Base-by-base conservation (phyloP, 2,113 vertebrate species). In the Grammatotria lemairii region DNA sequence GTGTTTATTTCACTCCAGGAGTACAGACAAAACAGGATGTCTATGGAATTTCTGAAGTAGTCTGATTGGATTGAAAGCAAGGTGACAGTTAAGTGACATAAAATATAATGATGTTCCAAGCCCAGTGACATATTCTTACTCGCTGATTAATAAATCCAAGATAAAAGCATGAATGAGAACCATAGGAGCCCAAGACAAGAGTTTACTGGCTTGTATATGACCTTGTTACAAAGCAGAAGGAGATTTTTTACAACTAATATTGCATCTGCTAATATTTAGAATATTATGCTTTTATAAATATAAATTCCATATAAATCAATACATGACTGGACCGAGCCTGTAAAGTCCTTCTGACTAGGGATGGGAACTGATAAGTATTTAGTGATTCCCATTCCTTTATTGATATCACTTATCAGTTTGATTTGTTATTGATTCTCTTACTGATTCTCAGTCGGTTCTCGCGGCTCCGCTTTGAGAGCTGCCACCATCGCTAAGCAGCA, bases 11-110 rank as follows among this genome's bases (percentile, higher is more conserved):
- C 90, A 93, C 87, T 85, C 78, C 80, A 16, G 83, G 53, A 63
- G n/a, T 81, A 81, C 80, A 95, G 92, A 93, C 89, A 88, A 94
- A 95, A 95, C 93, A 93, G 89, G 85, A 92, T 21, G 87, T 87
- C 87, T 11, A 26, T n/a, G 2, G 84, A 70, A 81, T 65, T 82
- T 89, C 82, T 86, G 85, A 70, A 85, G 83, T 11, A 17, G 45
- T 51, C 4, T 87, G 91, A 93, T 92, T 92, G 60, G 63, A 93
- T 90, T 88, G 51, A 47, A 83, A 85, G 55, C 23, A 57, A 78
- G 9, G 54, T 65, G 82, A 70, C 45, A 1, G 60, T 84, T 23
- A 55, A 17, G 51, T 35, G 42, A 85, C 45, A 21, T 53, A 31
- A 45, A 86, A 65, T 70, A 88, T 28, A 31, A 47, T 8, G 3